Evolutionary conservation across 2,888 invertebrate genomes (phyloP).

Genomic region (Acheta domesticus): DNA sequence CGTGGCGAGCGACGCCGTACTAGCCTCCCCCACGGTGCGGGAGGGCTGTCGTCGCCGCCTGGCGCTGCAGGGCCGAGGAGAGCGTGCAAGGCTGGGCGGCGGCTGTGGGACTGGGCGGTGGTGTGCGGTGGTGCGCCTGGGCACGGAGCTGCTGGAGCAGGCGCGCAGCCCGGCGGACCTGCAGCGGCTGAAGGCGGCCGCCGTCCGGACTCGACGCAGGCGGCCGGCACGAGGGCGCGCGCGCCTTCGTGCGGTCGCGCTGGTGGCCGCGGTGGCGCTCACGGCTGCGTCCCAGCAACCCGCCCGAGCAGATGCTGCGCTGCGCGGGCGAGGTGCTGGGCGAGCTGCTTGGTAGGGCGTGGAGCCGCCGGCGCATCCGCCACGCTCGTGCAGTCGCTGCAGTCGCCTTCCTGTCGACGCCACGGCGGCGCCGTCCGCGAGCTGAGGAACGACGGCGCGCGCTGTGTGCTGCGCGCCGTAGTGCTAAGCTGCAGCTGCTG

Average conservation of each 20-base stretch:
- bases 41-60: not conserved
- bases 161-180: not conserved
- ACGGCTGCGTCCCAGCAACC: constrained; percentile 28
- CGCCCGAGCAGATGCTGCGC: constrained; percentile 41
- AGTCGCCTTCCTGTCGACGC: constrained; percentile 29
- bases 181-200: not conserved
- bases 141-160: constrained; percentile 43
- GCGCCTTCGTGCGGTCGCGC: constrained; percentile 30
- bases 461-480: not conserved
- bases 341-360: constrained; percentile 31
- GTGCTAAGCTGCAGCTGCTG: not conserved
- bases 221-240: constrained; percentile 20
- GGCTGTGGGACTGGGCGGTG: too few relatives aligned
- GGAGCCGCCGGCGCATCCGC: constrained; percentile 26
- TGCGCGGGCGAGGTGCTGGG: constrained; percentile 45
- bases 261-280: constrained; percentile 30
- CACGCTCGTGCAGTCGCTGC: constrained; percentile 32
- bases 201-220: not conserved
- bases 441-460: constrained; percentile 28
- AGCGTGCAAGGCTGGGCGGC: constrained; percentile 49
- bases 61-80: not conserved
- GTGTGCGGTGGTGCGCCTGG: constrained; percentile 46
- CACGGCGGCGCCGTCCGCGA: constrained; percentile 27
- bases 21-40: constrained; percentile 40
- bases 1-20: constrained; percentile 42